Conservation (phyloP, 2,888 invertebrate genomes). For the Spilosoma lubricipeda region DNA sequence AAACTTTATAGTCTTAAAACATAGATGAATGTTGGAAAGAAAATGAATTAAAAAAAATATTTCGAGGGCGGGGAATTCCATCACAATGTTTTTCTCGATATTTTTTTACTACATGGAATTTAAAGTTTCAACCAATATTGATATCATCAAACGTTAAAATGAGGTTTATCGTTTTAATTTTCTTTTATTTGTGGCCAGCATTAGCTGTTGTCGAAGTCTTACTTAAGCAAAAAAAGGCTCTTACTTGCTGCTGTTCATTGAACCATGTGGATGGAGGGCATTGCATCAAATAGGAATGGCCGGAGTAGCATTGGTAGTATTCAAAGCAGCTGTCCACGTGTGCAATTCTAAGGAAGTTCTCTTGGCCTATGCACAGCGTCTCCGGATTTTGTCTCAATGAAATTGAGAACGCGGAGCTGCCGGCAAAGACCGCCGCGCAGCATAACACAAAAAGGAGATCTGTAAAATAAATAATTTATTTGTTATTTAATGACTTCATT, state of each 20-base stretch:
- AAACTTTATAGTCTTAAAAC: background rate
- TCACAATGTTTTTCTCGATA: no score
- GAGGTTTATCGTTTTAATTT: background rate
- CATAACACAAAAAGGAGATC: conserved; percentile 63
- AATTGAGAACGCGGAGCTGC: conserved; percentile 78
- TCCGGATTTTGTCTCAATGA: conserved; percentile 79
- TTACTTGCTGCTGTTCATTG: conserved; percentile 78
- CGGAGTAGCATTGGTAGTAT: conserved; percentile 82
- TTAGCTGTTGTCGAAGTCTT: background rate
- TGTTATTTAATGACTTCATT: background rate
- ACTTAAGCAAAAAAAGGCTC: background rate
- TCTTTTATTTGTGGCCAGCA: background rate
- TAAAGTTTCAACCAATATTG: background rate
- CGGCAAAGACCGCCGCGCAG: conserved; percentile 65
- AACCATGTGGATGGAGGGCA: conserved; percentile 80
- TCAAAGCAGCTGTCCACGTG: conserved; percentile 69
- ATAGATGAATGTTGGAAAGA: background rate
- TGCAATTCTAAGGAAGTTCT: conserved; percentile 80
- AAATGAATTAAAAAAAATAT: background rate
- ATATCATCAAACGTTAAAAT: no score
- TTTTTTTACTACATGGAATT: background rate
- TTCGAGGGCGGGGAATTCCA: no score
- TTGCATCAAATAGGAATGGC: conserved; percentile 75
- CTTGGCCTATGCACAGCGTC: conserved; percentile 80
- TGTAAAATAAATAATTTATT: conserved; percentile 38